Conservation (phyloP, 1,140 invertebrate species). For the Sycophaga agraensis region DNA sequence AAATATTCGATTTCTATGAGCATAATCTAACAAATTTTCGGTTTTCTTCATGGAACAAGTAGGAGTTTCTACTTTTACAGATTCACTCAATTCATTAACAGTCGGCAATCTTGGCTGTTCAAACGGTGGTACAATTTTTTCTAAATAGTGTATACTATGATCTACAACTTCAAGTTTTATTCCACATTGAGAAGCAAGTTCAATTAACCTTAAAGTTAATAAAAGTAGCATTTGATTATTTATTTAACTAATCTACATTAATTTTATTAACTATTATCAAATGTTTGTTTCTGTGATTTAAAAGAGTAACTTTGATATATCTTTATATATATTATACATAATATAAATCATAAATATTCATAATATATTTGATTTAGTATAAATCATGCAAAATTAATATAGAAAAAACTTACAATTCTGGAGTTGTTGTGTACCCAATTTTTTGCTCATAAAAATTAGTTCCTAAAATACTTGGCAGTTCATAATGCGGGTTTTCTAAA, state of each 20-base stretch:
- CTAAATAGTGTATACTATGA: constrained; percentile 42
- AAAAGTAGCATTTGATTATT: constrained; percentile 10
- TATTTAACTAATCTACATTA: too few relatives aligned
- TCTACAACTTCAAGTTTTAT: constrained; percentile 39
- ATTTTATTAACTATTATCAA: too few relatives aligned
- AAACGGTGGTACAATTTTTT: constrained; percentile 43
- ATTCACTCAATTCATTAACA: constrained; percentile 29
- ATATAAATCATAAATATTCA: background rate
- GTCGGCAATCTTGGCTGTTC: constrained; percentile 32
- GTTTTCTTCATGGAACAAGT: background rate
- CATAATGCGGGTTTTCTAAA: constrained; percentile 35
- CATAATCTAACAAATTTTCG: constrained; percentile 42
- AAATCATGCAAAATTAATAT: background rate
- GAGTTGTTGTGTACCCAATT: constrained; percentile 46
- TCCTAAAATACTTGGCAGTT: constrained; percentile 41
- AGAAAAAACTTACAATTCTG: constrained; percentile 41
- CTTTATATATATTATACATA: background rate
- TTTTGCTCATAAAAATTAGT: constrained; percentile 43
- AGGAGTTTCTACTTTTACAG: constrained; percentile 29
- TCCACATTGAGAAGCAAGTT: constrained; percentile 38
- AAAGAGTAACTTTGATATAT: too few relatives aligned
- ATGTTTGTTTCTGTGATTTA: too few relatives aligned
- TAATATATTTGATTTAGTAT: background rate
- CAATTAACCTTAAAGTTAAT: constrained; percentile 37
- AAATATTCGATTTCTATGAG: constrained; percentile 36